Base-by-base conservation (phyloP, 2,888 invertebrate species). In the Pachymerium ferrugineum region DNA sequence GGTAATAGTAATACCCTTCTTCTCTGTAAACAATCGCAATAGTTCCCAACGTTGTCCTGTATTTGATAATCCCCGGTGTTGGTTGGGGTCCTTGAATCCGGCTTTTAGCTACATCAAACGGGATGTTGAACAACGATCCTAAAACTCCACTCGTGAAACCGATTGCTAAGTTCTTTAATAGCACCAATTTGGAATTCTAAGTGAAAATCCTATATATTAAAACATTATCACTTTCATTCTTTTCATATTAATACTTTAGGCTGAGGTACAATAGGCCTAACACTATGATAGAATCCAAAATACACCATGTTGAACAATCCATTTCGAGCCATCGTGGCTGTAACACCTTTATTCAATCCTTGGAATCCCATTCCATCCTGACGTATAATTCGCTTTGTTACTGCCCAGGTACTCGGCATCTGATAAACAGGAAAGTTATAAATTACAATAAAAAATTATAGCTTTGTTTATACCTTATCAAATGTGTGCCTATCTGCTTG, bases 101-200 rank as follows among this genome's bases (percentile, higher is more conserved):
- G 78, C 94, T 94, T 83, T 97, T 97, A 28, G 94, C 97, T 30
- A 97, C 97, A 82, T 97, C 97, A 83, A 96, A 96, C 5, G 97
- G 97, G 84, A 96, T 96, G 83, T 97, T 97, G 69, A 91, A 85
- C 78, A 90, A 88, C 4, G 94, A 95, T 8, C 91, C 95, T 35
- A 95, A 82, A 0, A 91, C 90, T 1, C 96, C 97, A 12, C 95
- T 93, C 10, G 88, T 86, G 80, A 97, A 93, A 42, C 96, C 96
- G 78, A 96, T 90, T 0, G 86, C 84, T 42, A 94, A 88, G 84
- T 93, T 92, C 35, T 89, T 86, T 1, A 88, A 82, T 79, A 93
- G 12, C 30, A 73, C 72, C n/a, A 76, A 31, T 6, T 33, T 19
- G n/a, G 54, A 25, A 31, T 76, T 71, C 75, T 76, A 29, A 19